A percentile compares a stretch with the other conserved stretches of the same genome.
These are phyloP conservation scores for Phyllostomus discolor DNA, from an alignment of 2,113 vertebrate genomes.

Conservation along the genomic window DNA sequence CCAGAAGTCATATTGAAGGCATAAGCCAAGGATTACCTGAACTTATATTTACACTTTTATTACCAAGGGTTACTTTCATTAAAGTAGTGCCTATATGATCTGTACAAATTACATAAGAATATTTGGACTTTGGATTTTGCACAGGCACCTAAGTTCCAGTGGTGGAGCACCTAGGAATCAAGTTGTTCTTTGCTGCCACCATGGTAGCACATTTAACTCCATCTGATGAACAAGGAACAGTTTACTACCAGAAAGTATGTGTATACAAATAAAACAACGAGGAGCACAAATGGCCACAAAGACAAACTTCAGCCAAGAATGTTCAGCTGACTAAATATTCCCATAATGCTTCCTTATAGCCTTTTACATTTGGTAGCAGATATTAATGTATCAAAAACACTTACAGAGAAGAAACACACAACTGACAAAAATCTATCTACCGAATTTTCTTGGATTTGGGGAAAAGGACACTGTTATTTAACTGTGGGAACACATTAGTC, in stretches of 20 bases:
- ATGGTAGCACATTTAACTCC: neutral
- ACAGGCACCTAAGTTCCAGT: neutral
- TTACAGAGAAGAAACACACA: constrained; percentile 13
- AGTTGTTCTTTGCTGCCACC: neutral
- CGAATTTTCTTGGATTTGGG: neutral
- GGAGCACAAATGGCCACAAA: neutral
- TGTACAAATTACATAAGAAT: neutral
- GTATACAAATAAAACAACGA: neutral
- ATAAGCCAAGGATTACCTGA: neutral
- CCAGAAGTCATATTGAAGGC: neutral
- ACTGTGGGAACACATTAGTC: neutral
- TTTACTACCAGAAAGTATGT: constrained; percentile 25
- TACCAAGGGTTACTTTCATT: constrained; percentile 16
- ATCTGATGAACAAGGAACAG: neutral
- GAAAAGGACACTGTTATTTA: constrained; percentile 24
- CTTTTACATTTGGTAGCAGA: constrained; percentile 17
- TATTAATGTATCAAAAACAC: neutral
- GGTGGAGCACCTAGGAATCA: neutral
- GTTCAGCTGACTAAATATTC: neutral
- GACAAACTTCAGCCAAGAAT: neutral
- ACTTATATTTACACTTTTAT: neutral
- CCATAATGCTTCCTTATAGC: neutral
- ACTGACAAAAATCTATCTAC: neutral
- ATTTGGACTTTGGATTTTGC: constrained; percentile 3
- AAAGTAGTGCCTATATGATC: neutral